phyloP scores from a whole-genome alignment of 2,797 vertebrate genomes.

The Crocidura indochinensis region DNA sequence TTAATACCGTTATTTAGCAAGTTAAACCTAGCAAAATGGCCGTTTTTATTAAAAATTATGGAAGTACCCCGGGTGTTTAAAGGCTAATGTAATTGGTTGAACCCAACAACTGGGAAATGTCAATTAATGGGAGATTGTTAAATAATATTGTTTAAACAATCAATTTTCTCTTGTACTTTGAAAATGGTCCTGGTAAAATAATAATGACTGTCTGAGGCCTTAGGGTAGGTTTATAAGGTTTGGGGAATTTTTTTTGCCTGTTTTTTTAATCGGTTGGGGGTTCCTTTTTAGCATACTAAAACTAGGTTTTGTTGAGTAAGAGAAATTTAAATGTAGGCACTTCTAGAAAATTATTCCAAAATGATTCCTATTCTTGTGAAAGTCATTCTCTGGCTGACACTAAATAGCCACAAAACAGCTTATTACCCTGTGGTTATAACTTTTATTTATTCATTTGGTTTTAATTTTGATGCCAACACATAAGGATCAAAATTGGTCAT shows the following conservation, averaged over 20 bases:
- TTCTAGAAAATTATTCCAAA: slow-evolving; percentile 55
- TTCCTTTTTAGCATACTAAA: slow-evolving; percentile 71
- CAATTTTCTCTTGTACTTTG: slow-evolving; percentile 79
- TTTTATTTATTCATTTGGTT: not conserved
- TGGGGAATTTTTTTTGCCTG: not conserved
- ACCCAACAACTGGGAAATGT: slow-evolving; percentile 84
- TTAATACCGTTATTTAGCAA: slow-evolving; percentile 86
- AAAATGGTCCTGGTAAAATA: slow-evolving; percentile 71
- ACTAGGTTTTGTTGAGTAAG: slow-evolving; percentile 43
- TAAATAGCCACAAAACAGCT: not conserved
- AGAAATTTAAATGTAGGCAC: slow-evolving; percentile 59
- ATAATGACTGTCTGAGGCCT: slow-evolving; percentile 64
- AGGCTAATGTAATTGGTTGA: slow-evolving; percentile 86
- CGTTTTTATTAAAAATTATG: slow-evolving; percentile 87
- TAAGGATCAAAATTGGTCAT: too few species aligned
- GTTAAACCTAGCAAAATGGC: slow-evolving; percentile 86
- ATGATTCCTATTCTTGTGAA: slow-evolving; percentile 31
- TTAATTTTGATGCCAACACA: too few species aligned
- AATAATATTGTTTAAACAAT: slow-evolving; percentile 87
- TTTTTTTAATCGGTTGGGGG: slow-evolving; percentile 40
- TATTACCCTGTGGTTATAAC: not conserved
- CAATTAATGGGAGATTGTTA: slow-evolving; percentile 86
- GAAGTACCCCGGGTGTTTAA: slow-evolving; percentile 83
- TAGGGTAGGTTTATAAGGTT: slow-evolving; percentile 58
- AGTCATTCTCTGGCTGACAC: slow-evolving; percentile 20